Evolutionary conservation across 2,888 invertebrate genomes (phyloP).

Genomic region (Thumatha senex): DNA sequence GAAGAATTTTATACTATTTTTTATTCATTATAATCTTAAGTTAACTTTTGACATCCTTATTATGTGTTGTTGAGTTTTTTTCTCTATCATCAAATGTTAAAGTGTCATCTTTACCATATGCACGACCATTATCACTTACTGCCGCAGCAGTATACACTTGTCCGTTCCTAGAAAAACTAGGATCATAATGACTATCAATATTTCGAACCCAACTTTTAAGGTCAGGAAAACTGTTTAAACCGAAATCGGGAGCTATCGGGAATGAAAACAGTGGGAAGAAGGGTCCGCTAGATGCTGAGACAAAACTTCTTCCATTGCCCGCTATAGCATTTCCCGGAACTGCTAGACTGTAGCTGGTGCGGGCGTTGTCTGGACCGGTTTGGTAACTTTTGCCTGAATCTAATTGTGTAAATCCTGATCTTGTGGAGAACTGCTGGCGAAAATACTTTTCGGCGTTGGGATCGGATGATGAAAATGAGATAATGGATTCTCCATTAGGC

Average conservation of each 20-base stretch:
- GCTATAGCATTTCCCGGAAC: slow-evolving; percentile 46
- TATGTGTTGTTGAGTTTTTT: slow-evolving; percentile 18
- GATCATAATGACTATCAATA: slow-evolving; percentile 51
- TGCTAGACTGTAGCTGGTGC: slow-evolving; percentile 48
- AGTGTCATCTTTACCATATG: slow-evolving; percentile 56
- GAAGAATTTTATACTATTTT: slow-evolving; percentile 17
- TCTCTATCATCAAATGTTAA: slow-evolving; percentile 48
- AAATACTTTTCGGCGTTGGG: slow-evolving; percentile 53
- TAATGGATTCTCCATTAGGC: slow-evolving; percentile 55
- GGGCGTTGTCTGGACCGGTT: slow-evolving; percentile 19
- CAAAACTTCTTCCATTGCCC: slow-evolving; percentile 54
- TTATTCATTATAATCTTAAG: slow-evolving; percentile 12
- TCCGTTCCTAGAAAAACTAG: slow-evolving; percentile 41
- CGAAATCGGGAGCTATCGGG: slow-evolving; percentile 46
- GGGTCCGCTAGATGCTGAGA: slow-evolving; percentile 38
- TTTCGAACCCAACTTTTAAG: slow-evolving; percentile 53
- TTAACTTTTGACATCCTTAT: neutral
- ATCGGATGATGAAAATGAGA: slow-evolving; percentile 59
- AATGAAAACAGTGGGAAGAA: slow-evolving; percentile 51
- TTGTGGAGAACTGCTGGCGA: slow-evolving; percentile 34
- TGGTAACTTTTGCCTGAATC: slow-evolving; percentile 19
- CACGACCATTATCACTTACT: slow-evolving; percentile 58
- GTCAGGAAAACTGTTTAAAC: slow-evolving; percentile 24
- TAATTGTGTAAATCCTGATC: slow-evolving; percentile 28
- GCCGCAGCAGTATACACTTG: slow-evolving; percentile 46